phyloP scores from a whole-genome alignment of 2,797 vertebrate genomes.

The Erethizon dorsatum region DNA sequence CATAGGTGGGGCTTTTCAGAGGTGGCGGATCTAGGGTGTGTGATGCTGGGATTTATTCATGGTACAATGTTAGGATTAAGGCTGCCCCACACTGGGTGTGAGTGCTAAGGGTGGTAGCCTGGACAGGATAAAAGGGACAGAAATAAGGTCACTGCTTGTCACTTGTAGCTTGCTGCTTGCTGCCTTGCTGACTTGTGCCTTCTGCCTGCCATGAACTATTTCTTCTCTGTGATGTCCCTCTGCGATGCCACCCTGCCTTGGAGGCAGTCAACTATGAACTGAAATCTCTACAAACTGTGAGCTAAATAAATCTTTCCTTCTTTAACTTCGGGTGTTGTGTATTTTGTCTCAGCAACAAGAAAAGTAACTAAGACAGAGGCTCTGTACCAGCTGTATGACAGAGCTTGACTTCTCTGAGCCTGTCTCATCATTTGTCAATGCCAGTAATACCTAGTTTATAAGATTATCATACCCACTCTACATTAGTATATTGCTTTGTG shows the following conservation, averaged over 20 bases:
- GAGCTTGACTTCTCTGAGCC: neutral
- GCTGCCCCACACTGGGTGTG: too few relatives aligned
- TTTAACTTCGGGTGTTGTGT: neutral
- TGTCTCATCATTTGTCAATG: conserved; percentile 11
- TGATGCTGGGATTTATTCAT: neutral
- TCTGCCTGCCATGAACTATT: neutral
- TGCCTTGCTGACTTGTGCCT: neutral
- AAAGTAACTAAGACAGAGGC: neutral
- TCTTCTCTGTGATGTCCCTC: neutral
- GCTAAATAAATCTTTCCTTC: neutral
- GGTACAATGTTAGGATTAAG: neutral
- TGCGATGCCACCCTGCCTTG: neutral
- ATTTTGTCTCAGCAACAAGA: neutral
- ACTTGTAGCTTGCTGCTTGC: neutral
- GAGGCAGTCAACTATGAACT: neutral
- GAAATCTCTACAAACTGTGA: neutral
- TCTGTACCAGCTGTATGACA: neutral
- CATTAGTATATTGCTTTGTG: neutral
- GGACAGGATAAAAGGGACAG: neutral
- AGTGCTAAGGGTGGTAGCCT: neutral
- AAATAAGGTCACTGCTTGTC: neutral
- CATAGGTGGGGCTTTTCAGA: neutral
- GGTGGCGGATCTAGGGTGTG: neutral
- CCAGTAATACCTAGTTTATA: neutral
- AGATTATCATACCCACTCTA: neutral